Evolutionary conservation across 2,113 vertebrate genomes (phyloP).

Genomic region (Panthera leo): DNA sequence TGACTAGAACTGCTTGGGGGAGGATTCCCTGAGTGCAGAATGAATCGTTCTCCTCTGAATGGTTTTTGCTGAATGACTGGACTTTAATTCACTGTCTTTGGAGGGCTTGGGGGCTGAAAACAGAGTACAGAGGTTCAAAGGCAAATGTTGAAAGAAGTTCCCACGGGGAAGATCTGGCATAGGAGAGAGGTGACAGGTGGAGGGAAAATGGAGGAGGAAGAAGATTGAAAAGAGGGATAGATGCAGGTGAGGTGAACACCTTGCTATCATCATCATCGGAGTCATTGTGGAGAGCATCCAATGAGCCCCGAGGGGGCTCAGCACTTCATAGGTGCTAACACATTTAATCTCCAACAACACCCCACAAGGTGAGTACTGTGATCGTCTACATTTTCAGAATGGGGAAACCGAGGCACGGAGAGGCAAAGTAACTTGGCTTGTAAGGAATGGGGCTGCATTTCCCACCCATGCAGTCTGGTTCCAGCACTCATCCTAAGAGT

Average conservation of each 20-base stretch:
- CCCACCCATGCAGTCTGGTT: background rate
- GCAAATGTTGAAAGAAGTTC: background rate
- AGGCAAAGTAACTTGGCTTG: background rate
- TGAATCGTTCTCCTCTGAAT: background rate
- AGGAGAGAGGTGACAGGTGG: background rate
- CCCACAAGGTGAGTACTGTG: background rate
- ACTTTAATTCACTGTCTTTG: slow-evolving; percentile 18
- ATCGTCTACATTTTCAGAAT: background rate
- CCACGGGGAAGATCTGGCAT: background rate
- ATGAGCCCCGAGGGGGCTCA: background rate
- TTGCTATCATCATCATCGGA: rapidly evolving
- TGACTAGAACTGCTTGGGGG: background rate
- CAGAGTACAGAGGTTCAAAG: background rate
- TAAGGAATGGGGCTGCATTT: background rate
- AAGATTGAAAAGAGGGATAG: background rate
- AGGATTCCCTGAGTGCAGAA: background rate
- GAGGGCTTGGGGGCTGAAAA: background rate
- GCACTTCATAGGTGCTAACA: background rate
- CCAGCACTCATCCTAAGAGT: background rate
- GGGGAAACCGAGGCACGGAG: background rate
- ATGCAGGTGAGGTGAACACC: background rate
- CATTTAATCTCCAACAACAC: background rate
- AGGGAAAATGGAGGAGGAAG: background rate
- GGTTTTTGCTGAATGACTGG: background rate
- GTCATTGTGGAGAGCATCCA: background rate